Percentiles rank a stretch among this genome's conserved stretches.
These are phyloP conservation scores for Asobara japonica DNA, from an alignment of 1,140 invertebrate genomes.

Conservation along the genomic window DNA sequence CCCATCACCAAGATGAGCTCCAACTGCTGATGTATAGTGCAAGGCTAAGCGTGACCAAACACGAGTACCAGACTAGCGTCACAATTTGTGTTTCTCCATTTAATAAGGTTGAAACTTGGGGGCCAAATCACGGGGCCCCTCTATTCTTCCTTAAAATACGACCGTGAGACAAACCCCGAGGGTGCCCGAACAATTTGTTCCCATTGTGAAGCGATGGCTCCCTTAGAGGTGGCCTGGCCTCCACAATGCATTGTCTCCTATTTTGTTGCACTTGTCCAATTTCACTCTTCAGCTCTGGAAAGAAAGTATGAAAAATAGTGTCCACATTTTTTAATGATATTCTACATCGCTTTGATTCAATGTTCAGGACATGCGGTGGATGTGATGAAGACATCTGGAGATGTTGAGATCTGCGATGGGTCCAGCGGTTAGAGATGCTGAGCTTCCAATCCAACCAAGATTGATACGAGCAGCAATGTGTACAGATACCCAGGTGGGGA, in stretches of 20 bases:
- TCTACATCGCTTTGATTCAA: too few relatives aligned
- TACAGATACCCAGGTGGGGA: too few relatives aligned
- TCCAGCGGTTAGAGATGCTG: too few relatives aligned
- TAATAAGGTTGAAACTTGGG: conserved; percentile 4
- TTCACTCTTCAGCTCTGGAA: too few relatives aligned
- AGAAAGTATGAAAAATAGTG: too few relatives aligned
- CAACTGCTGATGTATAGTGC: background rate
- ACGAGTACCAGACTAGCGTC: background rate
- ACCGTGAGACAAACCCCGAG: conserved; percentile 50
- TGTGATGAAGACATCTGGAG: too few relatives aligned
- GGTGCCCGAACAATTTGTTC: conserved; percentile 40
- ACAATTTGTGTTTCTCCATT: background rate
- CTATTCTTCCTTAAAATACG: conserved; percentile 48
- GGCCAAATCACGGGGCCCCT: conserved; percentile 9
- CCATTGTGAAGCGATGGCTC: conserved; percentile 42
- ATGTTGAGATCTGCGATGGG: too few relatives aligned
- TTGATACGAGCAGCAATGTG: too few relatives aligned
- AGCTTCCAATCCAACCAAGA: too few relatives aligned
- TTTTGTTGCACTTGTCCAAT: background rate
- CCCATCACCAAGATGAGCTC: too few relatives aligned
- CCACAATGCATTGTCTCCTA: conserved; percentile 38
- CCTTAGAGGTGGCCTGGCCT: conserved; percentile 10
- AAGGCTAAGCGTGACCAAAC: background rate
- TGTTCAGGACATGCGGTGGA: too few relatives aligned
- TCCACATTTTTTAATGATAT: too few relatives aligned